Conservation (phyloP, 30 jellyfish, hydroid and myxozoan species). For the Catostylus mosaicus region DNA sequence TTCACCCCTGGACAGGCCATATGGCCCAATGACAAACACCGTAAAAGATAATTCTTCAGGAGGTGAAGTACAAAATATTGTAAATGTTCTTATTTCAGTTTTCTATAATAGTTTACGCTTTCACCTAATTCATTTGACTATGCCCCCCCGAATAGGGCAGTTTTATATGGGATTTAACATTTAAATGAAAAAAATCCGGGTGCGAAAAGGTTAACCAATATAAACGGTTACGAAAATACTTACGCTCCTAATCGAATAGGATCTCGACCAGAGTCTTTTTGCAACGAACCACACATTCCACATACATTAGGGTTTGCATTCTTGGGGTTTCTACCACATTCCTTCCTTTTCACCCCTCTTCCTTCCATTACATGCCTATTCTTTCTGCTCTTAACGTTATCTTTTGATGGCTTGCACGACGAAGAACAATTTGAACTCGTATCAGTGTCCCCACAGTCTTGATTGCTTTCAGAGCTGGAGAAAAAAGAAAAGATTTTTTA, state of each 20-base stretch:
- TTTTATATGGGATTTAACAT: no score
- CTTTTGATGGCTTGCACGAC: slow-evolving; percentile 32
- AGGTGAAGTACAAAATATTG: no score
- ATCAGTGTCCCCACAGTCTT: slow-evolving; percentile 28
- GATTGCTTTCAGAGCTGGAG: slow-evolving; percentile 17
- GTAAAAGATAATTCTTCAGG: no score
- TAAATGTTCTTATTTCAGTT: no score
- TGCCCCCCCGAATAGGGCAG: no score
- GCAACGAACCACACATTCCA: slow-evolving; percentile 71
- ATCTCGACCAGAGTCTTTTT: slow-evolving; percentile 61
- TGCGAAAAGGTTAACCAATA: not conserved
- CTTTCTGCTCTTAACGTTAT: slow-evolving; percentile 21
- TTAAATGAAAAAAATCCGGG: no score
- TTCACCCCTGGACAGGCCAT: no score
- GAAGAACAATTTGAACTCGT: slow-evolving; percentile 20
- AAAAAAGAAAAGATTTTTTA: no score
- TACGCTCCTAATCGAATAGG: slow-evolving; percentile 68
- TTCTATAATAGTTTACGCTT: no score
- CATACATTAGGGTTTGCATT: slow-evolving; percentile 57
- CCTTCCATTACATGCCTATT: slow-evolving; percentile 27
- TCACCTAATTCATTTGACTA: no score
- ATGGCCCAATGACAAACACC: no score
- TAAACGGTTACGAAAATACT: no score
- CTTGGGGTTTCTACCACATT: slow-evolving; percentile 26
- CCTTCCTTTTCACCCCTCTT: slow-evolving; percentile 64